Conservation (phyloP, 2,113 vertebrate species). For the Tautogolabrus adspersus region DNA sequence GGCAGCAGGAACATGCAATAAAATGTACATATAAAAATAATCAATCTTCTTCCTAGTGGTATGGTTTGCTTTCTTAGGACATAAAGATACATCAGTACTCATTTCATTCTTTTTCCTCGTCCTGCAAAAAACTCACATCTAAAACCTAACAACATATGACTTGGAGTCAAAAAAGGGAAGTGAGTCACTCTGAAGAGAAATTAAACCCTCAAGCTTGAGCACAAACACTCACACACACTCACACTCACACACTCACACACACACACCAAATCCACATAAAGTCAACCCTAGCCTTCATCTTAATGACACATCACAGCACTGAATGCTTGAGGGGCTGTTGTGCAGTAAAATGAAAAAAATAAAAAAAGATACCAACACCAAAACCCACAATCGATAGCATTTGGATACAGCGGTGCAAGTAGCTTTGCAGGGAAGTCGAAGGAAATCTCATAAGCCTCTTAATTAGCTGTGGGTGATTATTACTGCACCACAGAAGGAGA, state of each 20-base stretch:
- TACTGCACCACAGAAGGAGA: conserved; percentile 25
- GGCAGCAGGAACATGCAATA: no score
- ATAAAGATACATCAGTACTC: no score
- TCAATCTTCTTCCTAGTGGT: no score
- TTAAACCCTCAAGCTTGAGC: conserved; percentile 36
- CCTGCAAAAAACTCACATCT: background rate
- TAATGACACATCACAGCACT: conserved; percentile 34
- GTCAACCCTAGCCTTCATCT: conserved; percentile 34
- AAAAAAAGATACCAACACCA: conserved; percentile 36
- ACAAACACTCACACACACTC: background rate
- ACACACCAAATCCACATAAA: conserved; percentile 7
- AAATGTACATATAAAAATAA: no score
- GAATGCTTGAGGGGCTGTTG: background rate
- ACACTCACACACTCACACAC: background rate
- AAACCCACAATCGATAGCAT: conserved; percentile 36
- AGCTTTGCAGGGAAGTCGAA: conserved; percentile 23
- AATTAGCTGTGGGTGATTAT: conserved; percentile 67
- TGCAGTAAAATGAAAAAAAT: background rate
- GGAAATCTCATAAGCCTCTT: conserved; percentile 46
- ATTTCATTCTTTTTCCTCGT: no score
- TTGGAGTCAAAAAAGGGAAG: conserved; percentile 5
- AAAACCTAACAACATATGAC: conserved; percentile 1
- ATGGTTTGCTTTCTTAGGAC: no score
- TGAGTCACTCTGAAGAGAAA: conserved; percentile 36
- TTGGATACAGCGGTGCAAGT: conserved; percentile 55